Percentiles rank a stretch among this genome's conserved stretches.
These are phyloP conservation scores for Oreohelix idahoensis DNA, from an alignment of 1,140 invertebrate genomes.

Conservation along the genomic window DNA sequence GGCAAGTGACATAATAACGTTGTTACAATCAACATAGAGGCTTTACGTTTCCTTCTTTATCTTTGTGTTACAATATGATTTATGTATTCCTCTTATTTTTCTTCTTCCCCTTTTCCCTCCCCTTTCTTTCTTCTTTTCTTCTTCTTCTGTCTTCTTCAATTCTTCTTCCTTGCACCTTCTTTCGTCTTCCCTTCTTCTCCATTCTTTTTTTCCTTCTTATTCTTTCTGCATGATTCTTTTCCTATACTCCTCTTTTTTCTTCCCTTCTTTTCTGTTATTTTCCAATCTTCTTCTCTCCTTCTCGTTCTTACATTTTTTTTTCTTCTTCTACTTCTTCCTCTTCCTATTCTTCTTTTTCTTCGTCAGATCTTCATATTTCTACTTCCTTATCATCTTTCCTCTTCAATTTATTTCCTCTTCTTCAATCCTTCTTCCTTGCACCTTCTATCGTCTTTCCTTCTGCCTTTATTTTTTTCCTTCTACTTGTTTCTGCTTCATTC, in stretches of 20 bases:
- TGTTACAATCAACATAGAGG: not conserved
- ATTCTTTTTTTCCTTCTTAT: not conserved
- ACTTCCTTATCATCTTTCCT: not conserved
- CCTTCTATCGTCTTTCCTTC: no score
- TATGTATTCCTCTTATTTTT: no score
- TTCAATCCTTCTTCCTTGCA: not conserved
- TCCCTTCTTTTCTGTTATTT: not conserved
- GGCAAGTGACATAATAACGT: not conserved
- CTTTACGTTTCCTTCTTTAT: no score
- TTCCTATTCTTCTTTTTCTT: not conserved
- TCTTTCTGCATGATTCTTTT: not conserved
- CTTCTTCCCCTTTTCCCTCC: no score
- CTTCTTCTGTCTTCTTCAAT: no score
- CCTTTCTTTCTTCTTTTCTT: no score
- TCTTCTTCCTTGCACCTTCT: no score
- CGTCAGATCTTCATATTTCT: not conserved
- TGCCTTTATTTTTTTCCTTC: no score
- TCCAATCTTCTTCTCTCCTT: not conserved
- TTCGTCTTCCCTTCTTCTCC: no score
- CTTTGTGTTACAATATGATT: no score
- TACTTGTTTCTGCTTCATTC: no score
- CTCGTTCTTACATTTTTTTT: not conserved
- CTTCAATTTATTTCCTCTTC: not conserved
- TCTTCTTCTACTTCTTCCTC: not conserved
- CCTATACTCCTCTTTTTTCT: not conserved